Evolutionary conservation across 2,113 vertebrate genomes (phyloP), one percentile per base, ranked within the genome.

Genomic region (Pelvicachromis taeniatus): DNA sequence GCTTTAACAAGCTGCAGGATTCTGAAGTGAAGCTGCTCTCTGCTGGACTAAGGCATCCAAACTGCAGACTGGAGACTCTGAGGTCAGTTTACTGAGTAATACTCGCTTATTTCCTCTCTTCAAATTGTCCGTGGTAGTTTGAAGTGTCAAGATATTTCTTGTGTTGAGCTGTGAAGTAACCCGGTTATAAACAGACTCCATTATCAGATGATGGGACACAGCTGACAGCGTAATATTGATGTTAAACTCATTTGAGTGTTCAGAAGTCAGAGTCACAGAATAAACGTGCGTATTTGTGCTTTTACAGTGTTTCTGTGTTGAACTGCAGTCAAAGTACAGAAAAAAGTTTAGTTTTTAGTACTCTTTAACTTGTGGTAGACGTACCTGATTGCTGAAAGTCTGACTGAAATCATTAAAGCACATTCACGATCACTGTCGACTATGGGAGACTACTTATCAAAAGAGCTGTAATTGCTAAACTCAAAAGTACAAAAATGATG

Each of bases 381-480:
- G 6, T 35, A 33, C 0, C 38, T 38, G 8, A 70, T 70, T 70
- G 26, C 14, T 45, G n/a, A 45, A 38, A 40, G n/a, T 68, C 35
- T 40, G 63, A 23, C 10, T 56, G 11, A 29, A 56, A 11, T 48
- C 45, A 45, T 45, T 16, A 17, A 17, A 16, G 7, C 33, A 63
- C 33, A 63, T 31, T 63, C 14, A 70, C 45, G 63, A 2, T 26
- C 38, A 42, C 0, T 14, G 4, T 26, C 0, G 1, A 45, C 8
- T 10, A 10, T 3, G 21, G 13, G 35, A 19, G 35, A 45, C 65
- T 73, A 70, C 48, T 17, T 70, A 70, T 48, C 10, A 70, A 70
- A 70, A 45, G 0, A 7, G 8, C 40, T 45, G 3, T 70, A 70
- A 70, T 70, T 26, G 2, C 35, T 42, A 70, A 70, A 45, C 0